Percentiles rank a stretch among this genome's conserved stretches.
phyloP scores from a whole-genome alignment of 2,888 invertebrate genomes.

The Ophion obscuratus region DNA sequence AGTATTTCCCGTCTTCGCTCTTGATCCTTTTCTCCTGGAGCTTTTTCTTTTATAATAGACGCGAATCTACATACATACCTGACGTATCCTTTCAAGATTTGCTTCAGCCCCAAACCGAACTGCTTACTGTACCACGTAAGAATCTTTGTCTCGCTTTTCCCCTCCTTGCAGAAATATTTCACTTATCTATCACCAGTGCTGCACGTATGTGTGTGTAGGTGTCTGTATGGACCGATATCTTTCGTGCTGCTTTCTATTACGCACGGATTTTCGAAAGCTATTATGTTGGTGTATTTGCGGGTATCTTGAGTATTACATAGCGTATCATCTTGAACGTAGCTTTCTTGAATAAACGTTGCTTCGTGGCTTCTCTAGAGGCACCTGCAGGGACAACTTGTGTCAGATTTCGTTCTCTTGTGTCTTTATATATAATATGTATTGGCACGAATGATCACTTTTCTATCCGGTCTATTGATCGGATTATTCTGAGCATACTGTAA shows the following conservation, averaged over 20 bases:
- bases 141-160: constrained; percentile 23
- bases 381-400: not conserved
- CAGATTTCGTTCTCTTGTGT: too few species aligned
- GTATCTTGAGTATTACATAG: constrained; percentile 3
- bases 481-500: too few species aligned
- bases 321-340: constrained; percentile 22
- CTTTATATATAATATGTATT: too few species aligned
- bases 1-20: not conserved
- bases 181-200: not conserved
- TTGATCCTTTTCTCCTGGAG: constrained; percentile 10
- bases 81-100: constrained; percentile 31
- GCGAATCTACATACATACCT: constrained; percentile 13
- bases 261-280: not conserved
- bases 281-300: not conserved
- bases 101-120: constrained; percentile 21
- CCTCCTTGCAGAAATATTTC: constrained; percentile 30
- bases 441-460: too few species aligned
- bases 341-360: constrained; percentile 3
- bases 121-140: not conserved
- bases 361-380: not conserved
- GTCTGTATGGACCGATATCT: not conserved
- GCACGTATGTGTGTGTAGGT: too few species aligned
- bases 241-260: not conserved
- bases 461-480: too few species aligned
- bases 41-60: constrained; percentile 21